Base-by-base conservation (phyloP, 2,797 vertebrate genomes). In the Orestias chungarensis region DNA sequence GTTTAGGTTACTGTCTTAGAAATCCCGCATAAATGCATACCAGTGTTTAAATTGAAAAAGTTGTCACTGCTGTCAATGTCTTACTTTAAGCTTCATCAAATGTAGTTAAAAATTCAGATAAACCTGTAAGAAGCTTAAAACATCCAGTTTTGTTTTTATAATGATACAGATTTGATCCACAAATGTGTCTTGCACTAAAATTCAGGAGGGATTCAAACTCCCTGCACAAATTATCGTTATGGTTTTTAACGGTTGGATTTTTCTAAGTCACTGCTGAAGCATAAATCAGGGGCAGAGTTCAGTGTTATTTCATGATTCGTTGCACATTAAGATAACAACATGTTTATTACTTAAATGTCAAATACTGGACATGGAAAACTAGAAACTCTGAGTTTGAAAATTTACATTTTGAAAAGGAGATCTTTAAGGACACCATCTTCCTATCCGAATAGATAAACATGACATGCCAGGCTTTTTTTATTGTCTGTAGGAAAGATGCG, bases 131-230 rank as follows among this genome's bases (percentile, higher is more conserved):
- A n/a, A n/a, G n/a, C n/a, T n/a, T n/a, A n/a, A n/a, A 46, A 46
- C 44, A 46, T 46, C 3, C 46, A 47, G 14, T 44, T 44, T 44
- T 44, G 17, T 44, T 44, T 44, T 44, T 44, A 44, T n/a, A n/a
- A n/a, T n/a, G n/a, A n/a, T n/a, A n/a, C n/a, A n/a, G n/a, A n/a
- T n/a, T n/a, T n/a, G 82, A 87, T 86, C 86, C 78, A 79, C 90
- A 90, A 86, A 92, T 87, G 93, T 95, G 94, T 93, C 94, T 95
- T 95, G 90, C 89, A 92, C 88, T 69, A 72, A 85, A 85, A 75
- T 87, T 86, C 67, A 85, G 87, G n/a, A n/a, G n/a, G n/a, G 80
- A 80, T 69, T 83, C 38, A 74, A 61, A 82, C 81, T 80, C 76
- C 73, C 84, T 73, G 83, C 86, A 88, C 87, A 92, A 84, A 82